These are phyloP conservation scores for Crocallis elinguaria DNA, from an alignment of 2,888 invertebrate species.

Conservation along the genomic window DNA sequence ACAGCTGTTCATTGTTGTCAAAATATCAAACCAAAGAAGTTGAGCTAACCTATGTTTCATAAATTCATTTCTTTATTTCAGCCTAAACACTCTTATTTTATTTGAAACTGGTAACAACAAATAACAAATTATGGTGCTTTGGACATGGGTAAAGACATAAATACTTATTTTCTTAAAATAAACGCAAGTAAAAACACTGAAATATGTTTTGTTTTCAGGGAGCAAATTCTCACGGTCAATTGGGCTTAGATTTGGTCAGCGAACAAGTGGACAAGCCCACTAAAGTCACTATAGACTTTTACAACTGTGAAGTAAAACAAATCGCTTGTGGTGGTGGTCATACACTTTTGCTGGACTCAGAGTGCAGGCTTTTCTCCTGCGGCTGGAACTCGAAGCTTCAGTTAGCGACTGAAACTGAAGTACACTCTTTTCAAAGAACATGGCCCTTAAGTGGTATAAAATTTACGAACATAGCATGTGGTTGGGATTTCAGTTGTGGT, in stretches of 20 bases:
- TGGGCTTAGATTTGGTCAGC: slow-evolving; percentile 87
- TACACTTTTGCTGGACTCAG: slow-evolving; percentile 87
- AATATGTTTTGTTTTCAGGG: slow-evolving; percentile 82
- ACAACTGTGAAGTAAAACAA: slow-evolving; percentile 82
- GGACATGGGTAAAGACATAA: slow-evolving; percentile 67
- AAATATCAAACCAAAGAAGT: too few relatives aligned
- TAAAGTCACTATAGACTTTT: slow-evolving; percentile 64
- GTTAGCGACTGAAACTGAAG: slow-evolving; percentile 82
- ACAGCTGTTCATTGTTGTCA: not conserved
- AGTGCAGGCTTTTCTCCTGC: slow-evolving; percentile 89
- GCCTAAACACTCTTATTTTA: not conserved
- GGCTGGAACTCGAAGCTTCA: slow-evolving; percentile 92
- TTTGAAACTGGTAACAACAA: not conserved
- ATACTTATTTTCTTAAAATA: slow-evolving; percentile 24
- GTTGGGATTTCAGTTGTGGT: slow-evolving; percentile 93
- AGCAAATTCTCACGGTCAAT: slow-evolving; percentile 93
- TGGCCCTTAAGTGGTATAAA: slow-evolving; percentile 82
- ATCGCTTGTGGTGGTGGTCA: slow-evolving; percentile 92
- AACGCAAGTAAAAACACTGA: not conserved
- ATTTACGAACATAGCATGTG: slow-evolving; percentile 88
- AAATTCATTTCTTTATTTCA: not conserved
- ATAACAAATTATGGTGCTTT: slow-evolving; percentile 46
- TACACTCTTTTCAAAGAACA: slow-evolving; percentile 85
- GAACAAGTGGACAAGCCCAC: slow-evolving; percentile 88
- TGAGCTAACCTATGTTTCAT: too few relatives aligned